These are phyloP conservation scores for Phalloptychus januarius DNA, from an alignment of 2,797 vertebrate species.

Conservation along the genomic window DNA sequence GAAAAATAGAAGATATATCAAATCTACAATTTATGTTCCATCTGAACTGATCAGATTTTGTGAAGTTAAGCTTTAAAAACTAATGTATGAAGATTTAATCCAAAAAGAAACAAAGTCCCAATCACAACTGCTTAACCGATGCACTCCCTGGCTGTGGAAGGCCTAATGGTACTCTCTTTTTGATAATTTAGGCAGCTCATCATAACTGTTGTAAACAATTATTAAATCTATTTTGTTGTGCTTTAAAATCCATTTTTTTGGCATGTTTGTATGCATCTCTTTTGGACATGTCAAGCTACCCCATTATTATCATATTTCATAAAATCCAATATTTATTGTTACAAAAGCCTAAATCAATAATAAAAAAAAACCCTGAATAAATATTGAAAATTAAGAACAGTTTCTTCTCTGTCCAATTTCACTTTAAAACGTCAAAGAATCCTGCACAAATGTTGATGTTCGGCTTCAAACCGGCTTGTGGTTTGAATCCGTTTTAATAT, in stretches of 20 bases:
- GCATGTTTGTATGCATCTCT: background rate
- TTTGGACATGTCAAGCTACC: background rate
- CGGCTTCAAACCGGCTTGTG: conserved; percentile 35
- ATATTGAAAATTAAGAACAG: conserved; percentile 11
- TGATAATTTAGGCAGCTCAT: background rate
- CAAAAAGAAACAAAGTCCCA: no score
- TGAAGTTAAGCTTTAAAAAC: background rate
- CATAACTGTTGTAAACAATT: background rate
- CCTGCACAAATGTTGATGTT: conserved; percentile 46
- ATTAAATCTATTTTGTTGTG: background rate
- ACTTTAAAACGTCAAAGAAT: conserved; percentile 49
- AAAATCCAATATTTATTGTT: background rate
- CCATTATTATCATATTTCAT: background rate
- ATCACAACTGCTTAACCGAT: no score
- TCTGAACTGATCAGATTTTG: background rate
- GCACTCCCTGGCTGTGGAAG: background rate
- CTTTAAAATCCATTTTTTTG: background rate
- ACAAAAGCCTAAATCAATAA: background rate
- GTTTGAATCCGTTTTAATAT: conserved; percentile 60
- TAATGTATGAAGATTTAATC: no score
- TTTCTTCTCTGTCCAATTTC: conserved; percentile 30
- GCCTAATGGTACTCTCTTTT: background rate
- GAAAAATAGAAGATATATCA: background rate
- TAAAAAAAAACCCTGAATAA: background rate
- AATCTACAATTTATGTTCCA: background rate